These are phyloP conservation scores for Harpagus bidentatus DNA, from an alignment of 2,113 vertebrate species.

Conservation along the genomic window DNA sequence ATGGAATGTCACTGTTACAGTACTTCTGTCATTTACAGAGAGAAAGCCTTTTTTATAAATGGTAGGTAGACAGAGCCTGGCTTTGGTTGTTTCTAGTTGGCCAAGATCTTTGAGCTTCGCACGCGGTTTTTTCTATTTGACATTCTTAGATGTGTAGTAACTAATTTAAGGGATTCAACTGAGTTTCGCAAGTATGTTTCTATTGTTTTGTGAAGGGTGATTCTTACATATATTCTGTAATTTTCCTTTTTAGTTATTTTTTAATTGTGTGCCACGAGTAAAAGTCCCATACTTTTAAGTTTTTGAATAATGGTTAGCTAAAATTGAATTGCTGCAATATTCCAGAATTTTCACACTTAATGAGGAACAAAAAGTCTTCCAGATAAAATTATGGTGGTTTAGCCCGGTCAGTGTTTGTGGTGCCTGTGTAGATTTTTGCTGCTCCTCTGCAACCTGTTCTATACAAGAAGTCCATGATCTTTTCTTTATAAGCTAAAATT, in stretches of 20 bases:
- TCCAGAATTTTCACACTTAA: background rate
- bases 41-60: background rate
- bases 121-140: background rate
- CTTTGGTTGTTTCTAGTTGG: background rate
- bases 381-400: background rate
- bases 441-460: background rate
- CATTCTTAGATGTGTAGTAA: background rate
- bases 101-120: background rate
- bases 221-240: background rate
- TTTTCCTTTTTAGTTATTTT: background rate
- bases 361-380: background rate
- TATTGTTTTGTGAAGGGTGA: background rate
- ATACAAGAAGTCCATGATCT: background rate
- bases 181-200: background rate
- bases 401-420: background rate
- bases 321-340: background rate
- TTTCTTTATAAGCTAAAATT: background rate
- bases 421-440: background rate
- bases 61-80: background rate
- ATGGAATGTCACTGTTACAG: background rate
- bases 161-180: background rate
- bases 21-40: background rate
- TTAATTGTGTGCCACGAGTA: background rate
- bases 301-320: background rate
- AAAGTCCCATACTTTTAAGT: background rate